These are phyloP conservation scores for Ptychobarbus kaznakovi DNA, from an alignment of 2,797 vertebrate genomes.

Conservation along the genomic window DNA sequence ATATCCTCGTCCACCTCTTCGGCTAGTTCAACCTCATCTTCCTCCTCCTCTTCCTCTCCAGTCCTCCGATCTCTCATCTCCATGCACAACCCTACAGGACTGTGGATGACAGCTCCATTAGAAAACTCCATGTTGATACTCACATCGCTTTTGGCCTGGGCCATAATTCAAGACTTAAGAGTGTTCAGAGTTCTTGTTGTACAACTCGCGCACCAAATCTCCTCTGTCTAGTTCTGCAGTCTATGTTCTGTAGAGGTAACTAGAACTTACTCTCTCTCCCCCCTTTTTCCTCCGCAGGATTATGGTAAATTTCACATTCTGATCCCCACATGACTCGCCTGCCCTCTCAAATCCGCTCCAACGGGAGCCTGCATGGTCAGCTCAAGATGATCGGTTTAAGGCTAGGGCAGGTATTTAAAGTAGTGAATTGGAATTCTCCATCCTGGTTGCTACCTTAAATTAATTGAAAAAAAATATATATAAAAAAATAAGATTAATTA, in stretches of 20 bases:
- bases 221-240: background rate
- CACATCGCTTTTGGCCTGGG: constrained; percentile 63
- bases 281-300: constrained; percentile 67
- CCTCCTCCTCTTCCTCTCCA: constrained; percentile 58
- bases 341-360: constrained; percentile 70
- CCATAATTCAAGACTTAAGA: constrained; percentile 62
- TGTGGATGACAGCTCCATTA: constrained; percentile 60
- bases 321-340: constrained; percentile 77
- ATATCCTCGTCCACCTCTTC: constrained; percentile 63
- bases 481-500: too few relatives aligned
- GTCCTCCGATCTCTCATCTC: constrained; percentile 60
- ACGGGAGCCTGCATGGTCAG: constrained; percentile 34
- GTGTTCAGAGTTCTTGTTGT: background rate
- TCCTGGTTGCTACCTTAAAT: background rate
- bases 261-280: constrained; percentile 41
- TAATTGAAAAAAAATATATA: background rate
- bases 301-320: constrained; percentile 71
- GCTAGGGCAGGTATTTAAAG: constrained; percentile 36
- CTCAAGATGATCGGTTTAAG: constrained; percentile 45
- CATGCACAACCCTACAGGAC: constrained; percentile 51
- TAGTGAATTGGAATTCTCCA: background rate
- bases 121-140: constrained; percentile 65
- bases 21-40: constrained; percentile 74
- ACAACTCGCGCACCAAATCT: background rate
- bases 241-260: constrained; percentile 23